Evolutionary conservation across 2,888 invertebrate species (phyloP).

Genomic region (Carterocephalus palaemon): DNA sequence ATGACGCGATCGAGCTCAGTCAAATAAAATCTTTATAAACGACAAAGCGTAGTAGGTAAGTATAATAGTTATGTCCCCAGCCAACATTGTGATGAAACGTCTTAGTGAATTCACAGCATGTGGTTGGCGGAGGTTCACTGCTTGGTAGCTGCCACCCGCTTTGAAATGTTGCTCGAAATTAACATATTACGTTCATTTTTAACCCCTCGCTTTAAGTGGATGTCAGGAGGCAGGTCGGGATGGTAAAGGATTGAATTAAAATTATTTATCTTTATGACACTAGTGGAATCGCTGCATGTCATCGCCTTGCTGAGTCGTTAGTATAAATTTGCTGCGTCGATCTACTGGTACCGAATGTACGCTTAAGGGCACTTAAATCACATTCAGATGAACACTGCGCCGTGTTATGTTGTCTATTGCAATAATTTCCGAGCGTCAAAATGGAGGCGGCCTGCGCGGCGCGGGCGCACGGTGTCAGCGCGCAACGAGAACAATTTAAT

Average conservation of each 20-base stretch:
- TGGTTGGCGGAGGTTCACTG: constrained; percentile 54
- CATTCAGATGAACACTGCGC: constrained; percentile 38
- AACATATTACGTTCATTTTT: constrained; percentile 51
- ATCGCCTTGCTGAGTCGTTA: constrained; percentile 35
- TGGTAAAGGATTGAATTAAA: constrained; percentile 40
- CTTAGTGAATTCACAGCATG: constrained; percentile 66
- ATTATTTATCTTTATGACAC: constrained; percentile 50
- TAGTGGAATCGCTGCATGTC: constrained; percentile 45
- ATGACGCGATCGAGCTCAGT: constrained; percentile 60
- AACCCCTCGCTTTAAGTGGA: constrained; percentile 53
- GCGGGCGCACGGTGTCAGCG: constrained; percentile 40
- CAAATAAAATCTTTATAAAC: constrained; percentile 51
- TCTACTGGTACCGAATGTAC: constrained; percentile 38
- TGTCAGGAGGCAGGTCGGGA: constrained; percentile 36
- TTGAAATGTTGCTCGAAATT: constrained; percentile 43
- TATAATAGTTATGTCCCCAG: constrained; percentile 64
- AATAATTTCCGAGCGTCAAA: constrained; percentile 69
- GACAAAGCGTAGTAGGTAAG: no score
- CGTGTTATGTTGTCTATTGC: constrained; percentile 62
- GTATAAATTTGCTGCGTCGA: constrained; percentile 42
- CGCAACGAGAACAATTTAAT: constrained; percentile 71
- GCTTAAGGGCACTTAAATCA: constrained; percentile 48
- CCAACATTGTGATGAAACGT: constrained; percentile 67
- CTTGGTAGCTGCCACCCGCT: constrained; percentile 66
- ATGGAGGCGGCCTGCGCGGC: constrained; percentile 42